Conservation (phyloP, 2,888 invertebrate genomes). For the Augochlorella aurata region DNA sequence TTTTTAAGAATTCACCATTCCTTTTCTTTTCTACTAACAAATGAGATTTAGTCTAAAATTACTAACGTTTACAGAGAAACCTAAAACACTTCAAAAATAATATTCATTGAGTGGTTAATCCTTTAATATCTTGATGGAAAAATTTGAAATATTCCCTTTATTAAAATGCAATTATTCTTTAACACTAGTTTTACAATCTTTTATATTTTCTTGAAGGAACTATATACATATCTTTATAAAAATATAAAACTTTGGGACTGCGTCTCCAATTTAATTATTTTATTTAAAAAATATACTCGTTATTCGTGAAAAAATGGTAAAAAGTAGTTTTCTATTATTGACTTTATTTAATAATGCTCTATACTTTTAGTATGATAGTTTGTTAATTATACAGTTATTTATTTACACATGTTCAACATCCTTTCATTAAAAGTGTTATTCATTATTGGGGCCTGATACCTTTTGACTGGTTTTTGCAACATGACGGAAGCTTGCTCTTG, state of each 20-base stretch:
- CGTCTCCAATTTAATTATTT: background rate
- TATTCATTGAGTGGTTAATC: background rate
- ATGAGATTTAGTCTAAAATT: too few species aligned
- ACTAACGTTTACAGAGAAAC: background rate
- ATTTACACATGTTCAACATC: background rate
- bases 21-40: too few species aligned
- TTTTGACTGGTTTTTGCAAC: slow-evolving; percentile 24
- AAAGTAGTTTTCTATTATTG: background rate
- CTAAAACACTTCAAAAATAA: background rate
- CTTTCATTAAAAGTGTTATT: slow-evolving; percentile 30
- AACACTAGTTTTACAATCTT: background rate
- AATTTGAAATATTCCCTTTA: background rate
- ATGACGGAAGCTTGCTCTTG: background rate
- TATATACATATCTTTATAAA: background rate
- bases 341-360: background rate
- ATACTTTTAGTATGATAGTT: background rate
- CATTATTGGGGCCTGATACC: slow-evolving; percentile 25
- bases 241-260: background rate
- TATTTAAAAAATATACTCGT: too few species aligned
- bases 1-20: background rate
- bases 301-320: background rate
- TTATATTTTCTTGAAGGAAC: background rate
- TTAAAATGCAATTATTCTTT: background rate
- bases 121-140: background rate
- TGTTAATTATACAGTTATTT: slow-evolving; percentile 25